Evolutionary conservation across 2,888 invertebrate genomes (phyloP).

Genomic region (Drosophila yooni): DNA sequence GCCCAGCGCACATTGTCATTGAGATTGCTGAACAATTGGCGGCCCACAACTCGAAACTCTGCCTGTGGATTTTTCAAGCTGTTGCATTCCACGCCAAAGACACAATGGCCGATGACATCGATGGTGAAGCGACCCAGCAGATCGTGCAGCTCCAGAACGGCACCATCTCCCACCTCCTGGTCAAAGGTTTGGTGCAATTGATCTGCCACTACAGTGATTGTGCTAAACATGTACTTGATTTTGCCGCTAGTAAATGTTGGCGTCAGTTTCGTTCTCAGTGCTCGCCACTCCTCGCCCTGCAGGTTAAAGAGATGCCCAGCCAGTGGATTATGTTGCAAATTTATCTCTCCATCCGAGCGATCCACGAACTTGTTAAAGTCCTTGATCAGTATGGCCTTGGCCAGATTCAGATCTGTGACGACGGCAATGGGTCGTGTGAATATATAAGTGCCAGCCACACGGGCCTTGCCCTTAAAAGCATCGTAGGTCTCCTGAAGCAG

Average conservation of each 20-base stretch:
- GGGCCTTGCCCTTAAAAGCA: slow-evolving; percentile 61
- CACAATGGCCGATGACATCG: slow-evolving; percentile 86
- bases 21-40: slow-evolving; percentile 16
- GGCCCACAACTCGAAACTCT: slow-evolving; percentile 78
- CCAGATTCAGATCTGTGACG: slow-evolving; percentile 78
- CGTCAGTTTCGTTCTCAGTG: slow-evolving; percentile 84
- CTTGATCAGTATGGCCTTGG: slow-evolving; percentile 82
- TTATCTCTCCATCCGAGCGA: slow-evolving; percentile 68
- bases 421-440: slow-evolving; percentile 71
- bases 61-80: slow-evolving; percentile 83
- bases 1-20: slow-evolving; percentile 44
- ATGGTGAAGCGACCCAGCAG: slow-evolving; percentile 85
- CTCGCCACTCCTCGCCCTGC: slow-evolving; percentile 85
- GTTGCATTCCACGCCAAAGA: slow-evolving; percentile 85
- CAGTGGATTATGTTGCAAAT: slow-evolving; percentile 79
- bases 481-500: slow-evolving; percentile 71
- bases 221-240: slow-evolving; percentile 85
- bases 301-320: slow-evolving; percentile 79
- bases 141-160: slow-evolving; percentile 84
- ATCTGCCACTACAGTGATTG: slow-evolving; percentile 77
- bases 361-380: slow-evolving; percentile 84
- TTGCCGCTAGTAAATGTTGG: slow-evolving; percentile 86
- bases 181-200: slow-evolving; percentile 54
- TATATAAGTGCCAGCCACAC: slow-evolving; percentile 73
- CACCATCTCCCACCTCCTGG: slow-evolving; percentile 4